Evolutionary conservation across 2,888 invertebrate species (phyloP), one percentile per base, ranked within the genome.

Genomic region (Cantharis lateralis): DNA sequence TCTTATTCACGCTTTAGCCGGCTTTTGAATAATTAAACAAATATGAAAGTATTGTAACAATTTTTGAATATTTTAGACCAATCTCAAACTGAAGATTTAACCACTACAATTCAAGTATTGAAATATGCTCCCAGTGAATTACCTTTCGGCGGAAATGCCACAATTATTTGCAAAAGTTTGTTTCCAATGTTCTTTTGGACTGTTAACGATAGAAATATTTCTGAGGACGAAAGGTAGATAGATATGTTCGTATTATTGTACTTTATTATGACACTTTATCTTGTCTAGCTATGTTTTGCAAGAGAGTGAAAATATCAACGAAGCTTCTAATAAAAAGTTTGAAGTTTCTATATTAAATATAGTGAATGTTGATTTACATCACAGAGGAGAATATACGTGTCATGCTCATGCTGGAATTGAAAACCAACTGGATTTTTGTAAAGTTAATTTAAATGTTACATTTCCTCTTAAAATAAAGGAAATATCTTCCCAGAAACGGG

Each of bases 361-460:
- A 79, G 86, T 89, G 63, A 88, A 90, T 82, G 89, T 91, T 18
- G 89, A 89, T 82, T 88, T 91, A 76, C 88, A 89, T 72, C 92
- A 93, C 84, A 89, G 89, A 70, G 93, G 93, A 20, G 90, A 90
- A 83, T 93, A 92, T 83, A 90, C 90, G 0, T 93, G 93, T 83
- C 89, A 89, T 83, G 89, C 89, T 16, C 89, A 89, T 83, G 89
- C 89, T 16, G 83, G 85, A n/a, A 88, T 88, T 62, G 86, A 85
- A 71, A 88, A 88, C 71, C 84, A 84, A 73, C 78, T 86, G 71
- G 87, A 85, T 82, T 83, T 88, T 73, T 83, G 82, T 70, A 82
- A 86, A 79, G 85, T 86, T 74, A 81, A 84, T 15, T 83, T 87
- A 75, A 88, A 88, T 81, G 85, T 91, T 75, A 86, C 89, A 85